Evolutionary conservation across 2,113 vertebrate genomes (phyloP).

Genomic region (Falco punctatus): DNA sequence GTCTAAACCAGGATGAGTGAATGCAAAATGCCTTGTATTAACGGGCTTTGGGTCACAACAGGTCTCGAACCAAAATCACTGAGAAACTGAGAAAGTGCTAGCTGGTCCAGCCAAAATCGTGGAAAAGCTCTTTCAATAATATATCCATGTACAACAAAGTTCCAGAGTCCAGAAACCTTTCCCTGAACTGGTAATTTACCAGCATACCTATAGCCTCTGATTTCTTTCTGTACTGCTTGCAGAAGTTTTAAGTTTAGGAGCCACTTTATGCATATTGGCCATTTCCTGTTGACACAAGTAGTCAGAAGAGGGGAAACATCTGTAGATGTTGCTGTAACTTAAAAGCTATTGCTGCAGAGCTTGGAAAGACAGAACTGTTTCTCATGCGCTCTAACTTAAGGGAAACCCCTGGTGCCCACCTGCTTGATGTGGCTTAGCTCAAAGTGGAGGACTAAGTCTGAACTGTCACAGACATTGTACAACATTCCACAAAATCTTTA

Average conservation of each 20-base stretch:
- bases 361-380: not conserved
- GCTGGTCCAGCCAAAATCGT: not conserved
- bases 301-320: constrained; percentile 4
- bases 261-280: not conserved
- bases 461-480: not conserved
- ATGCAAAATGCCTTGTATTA: not conserved
- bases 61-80: not conserved
- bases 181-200: not conserved
- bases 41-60: not conserved
- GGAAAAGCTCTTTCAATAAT: not conserved
- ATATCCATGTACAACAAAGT: not conserved
- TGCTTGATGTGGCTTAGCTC: not conserved
- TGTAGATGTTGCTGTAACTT: constrained; percentile 8
- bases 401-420: not conserved
- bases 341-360: not conserved
- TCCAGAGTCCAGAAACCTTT: not conserved
- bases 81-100: not conserved
- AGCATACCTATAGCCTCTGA: not conserved
- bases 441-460: not conserved
- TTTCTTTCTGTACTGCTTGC: not conserved
- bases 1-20: not conserved
- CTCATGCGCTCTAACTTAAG: not conserved
- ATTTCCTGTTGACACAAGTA: not conserved
- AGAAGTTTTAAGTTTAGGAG: not conserved
- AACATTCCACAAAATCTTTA: not conserved